phyloP scores from a whole-genome alignment of 2,888 invertebrate species.

The Macropis europaea region DNA sequence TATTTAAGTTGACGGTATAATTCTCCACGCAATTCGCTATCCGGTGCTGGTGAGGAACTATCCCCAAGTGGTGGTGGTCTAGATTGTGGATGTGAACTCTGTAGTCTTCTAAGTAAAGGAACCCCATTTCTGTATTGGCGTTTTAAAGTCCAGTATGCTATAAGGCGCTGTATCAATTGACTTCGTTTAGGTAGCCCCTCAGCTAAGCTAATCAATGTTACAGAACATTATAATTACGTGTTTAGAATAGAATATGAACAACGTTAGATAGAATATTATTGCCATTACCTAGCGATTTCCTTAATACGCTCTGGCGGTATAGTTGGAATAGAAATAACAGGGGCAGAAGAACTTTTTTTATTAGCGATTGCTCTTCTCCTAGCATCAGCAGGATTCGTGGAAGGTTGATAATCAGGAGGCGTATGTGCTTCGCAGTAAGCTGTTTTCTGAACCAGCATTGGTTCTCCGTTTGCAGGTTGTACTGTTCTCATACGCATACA shows the following conservation, averaged over 20 bases:
- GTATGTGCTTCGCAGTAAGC: constrained; percentile 98
- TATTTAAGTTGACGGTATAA: constrained; percentile 93
- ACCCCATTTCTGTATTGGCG: constrained; percentile 97
- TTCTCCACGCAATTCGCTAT: constrained; percentile 82
- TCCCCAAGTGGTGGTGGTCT: constrained; percentile 72
- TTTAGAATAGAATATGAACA: not conserved
- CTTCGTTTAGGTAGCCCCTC: constrained; percentile 86
- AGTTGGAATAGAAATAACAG: constrained; percentile 95
- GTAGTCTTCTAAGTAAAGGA: constrained; percentile 92
- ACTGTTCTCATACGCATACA: constrained; percentile 99
- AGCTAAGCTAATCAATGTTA: constrained; percentile 66
- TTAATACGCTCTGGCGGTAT: constrained; percentile 93
- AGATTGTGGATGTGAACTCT: constrained; percentile 81
- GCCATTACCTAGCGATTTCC: constrained; percentile 90
- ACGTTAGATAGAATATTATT: constrained; percentile 58
- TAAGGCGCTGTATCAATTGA: constrained; percentile 92
- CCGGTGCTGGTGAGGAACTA: constrained; percentile 73
- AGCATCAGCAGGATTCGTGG: constrained; percentile 77
- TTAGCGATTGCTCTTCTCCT: constrained; percentile 80
- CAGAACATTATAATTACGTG: not conserved
- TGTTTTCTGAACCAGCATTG: constrained; percentile 94
- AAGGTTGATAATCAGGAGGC: constrained; percentile 82
- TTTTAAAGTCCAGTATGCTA: constrained; percentile 99
- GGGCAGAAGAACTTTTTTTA: constrained; percentile 93
- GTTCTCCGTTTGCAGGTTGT: constrained; percentile 84